Evolutionary conservation across 2,797 vertebrate genomes (phyloP), one percentile per base, ranked within the genome.

Genomic region (Melanitta fusca): DNA sequence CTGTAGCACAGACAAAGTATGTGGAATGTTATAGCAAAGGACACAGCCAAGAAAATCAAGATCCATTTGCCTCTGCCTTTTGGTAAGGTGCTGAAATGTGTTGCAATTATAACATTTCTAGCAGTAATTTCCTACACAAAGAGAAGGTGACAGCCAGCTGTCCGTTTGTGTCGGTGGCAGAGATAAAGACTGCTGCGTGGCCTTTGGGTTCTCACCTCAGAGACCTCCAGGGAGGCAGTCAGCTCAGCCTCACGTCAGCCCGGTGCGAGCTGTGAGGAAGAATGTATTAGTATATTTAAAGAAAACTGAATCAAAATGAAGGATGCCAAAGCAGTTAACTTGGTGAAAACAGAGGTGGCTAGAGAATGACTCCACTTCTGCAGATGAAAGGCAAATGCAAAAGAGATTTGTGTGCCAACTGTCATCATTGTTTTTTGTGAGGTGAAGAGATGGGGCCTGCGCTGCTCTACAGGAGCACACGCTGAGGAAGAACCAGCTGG

Each of bases 1-100:
- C 80, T 92, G 80, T 85, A 87, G 53, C 87, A 81, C 2, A 47
- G 45, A 47, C 45, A 94, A 68, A 72, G 15, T 68, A 43, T 36
- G 81, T 94, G 71, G 88, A 91, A 92, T 87, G 84, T 64, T 80
- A 68, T 18, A 71, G 54, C 17, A 45, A 53, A 92, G 89, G 79
- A 68, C 86, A 81, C 19, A 85, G 68, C 38, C 60, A 89, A 32
- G 68, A 65, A 89, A 91, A 94, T 78, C 53, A 60, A 71, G 57
- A 82, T 80, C 56, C 41, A 51, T 94, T 94, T 90, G 54, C 86
- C 58, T 74, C 45, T 95, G 69, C 72, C 53, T 72, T 53, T 53
- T 69, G 28, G 49, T 92, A 43, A 86, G 61, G 70, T 80, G 47
- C 45, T 49, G 79, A 92, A 93, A 43, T 73, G 45, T 71, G 54